Percentiles rank a stretch among this genome's conserved stretches.
Conservation (phyloP, 2,113 vertebrate genomes). For the Aptenodytes forsteri region DNA sequence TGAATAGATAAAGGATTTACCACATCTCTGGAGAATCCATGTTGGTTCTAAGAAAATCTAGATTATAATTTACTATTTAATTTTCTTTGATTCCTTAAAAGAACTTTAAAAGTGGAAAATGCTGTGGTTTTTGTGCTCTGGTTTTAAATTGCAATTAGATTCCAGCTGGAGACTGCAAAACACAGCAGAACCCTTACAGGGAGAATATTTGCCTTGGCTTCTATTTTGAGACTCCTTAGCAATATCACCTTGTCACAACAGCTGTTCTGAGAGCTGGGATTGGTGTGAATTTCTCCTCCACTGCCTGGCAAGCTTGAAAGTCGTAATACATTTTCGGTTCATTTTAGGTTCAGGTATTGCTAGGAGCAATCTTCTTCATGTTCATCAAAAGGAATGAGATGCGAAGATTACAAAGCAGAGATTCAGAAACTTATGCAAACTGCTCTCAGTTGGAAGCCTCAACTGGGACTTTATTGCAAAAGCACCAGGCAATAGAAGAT, state of each 20-base stretch:
- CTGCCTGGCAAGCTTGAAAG: conserved; percentile 60
- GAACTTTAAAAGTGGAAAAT: conserved; percentile 1
- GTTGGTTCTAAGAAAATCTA: neutral
- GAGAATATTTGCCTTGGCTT: conserved; percentile 63
- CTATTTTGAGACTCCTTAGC: conserved; percentile 71
- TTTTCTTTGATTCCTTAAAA: conserved; percentile 48
- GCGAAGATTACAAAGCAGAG: conserved; percentile 34
- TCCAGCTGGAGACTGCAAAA: conserved; percentile 74
- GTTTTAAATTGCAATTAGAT: conserved; percentile 74
- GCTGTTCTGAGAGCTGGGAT: conserved; percentile 67
- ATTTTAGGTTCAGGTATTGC: conserved; percentile 77
- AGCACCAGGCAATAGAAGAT: conserved; percentile 38
- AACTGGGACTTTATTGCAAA: conserved; percentile 50
- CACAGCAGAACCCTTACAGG: conserved; percentile 52
- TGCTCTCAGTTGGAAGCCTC: conserved; percentile 54
- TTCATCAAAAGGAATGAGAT: conserved; percentile 18
- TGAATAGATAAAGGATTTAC: neutral
- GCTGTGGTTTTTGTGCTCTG: conserved; percentile 17
- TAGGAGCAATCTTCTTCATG: conserved; percentile 59
- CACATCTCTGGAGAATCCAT: neutral
- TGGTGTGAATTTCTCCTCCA: conserved; percentile 59
- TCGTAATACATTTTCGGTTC: conserved; percentile 69
- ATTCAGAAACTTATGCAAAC: conserved; percentile 50
- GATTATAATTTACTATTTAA: conserved; percentile 32
- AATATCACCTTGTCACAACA: conserved; percentile 76